A percentile compares a stretch with the other conserved stretches of the same genome.
Evolutionary conservation across 2,888 invertebrate genomes (phyloP).

Genomic region (Metacarcinus magister): DNA sequence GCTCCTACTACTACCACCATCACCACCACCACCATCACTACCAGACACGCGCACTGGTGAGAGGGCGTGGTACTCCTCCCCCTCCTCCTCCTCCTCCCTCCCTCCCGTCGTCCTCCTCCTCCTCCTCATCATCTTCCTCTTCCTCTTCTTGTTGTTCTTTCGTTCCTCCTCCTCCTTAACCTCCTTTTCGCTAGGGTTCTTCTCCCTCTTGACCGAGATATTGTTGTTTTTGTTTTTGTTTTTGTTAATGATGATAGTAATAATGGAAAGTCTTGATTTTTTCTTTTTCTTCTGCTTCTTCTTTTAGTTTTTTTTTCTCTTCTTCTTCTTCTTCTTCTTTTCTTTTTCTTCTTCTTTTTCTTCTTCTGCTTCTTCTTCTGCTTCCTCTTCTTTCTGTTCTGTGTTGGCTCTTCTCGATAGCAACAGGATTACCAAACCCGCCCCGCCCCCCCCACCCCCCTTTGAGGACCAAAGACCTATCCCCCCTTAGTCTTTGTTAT

Average conservation of each 20-base stretch:
- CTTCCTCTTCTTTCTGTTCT: background rate
- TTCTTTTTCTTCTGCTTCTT: background rate
- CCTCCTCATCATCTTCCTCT: background rate
- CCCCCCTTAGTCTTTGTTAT: constrained; percentile 5
- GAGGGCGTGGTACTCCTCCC: constrained; percentile 55
- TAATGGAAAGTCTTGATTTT: too few species aligned
- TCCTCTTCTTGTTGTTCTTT: background rate
- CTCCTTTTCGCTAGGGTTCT: background rate
- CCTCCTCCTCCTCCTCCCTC: background rate
- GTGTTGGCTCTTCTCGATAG: background rate
- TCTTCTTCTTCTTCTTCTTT: background rate
- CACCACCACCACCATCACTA: constrained; percentile 3
- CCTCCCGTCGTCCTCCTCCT: background rate
- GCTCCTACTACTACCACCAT: background rate
- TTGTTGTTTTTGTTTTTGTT: background rate
- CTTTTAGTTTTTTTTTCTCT: background rate
- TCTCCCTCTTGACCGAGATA: constrained; percentile 9
- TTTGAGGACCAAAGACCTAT: background rate
- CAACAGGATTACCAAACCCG: background rate
- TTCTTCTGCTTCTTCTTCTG: background rate
- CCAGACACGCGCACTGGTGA: constrained; percentile 54
- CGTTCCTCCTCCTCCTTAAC: background rate
- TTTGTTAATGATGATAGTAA: background rate
- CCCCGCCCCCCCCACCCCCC: background rate
- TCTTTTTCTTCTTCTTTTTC: background rate